A percentile compares a stretch with the other conserved stretches of the same genome.
Evolutionary conservation across 2,888 invertebrate genomes (phyloP).

Genomic region (Caenorhabditis doughertyi): DNA sequence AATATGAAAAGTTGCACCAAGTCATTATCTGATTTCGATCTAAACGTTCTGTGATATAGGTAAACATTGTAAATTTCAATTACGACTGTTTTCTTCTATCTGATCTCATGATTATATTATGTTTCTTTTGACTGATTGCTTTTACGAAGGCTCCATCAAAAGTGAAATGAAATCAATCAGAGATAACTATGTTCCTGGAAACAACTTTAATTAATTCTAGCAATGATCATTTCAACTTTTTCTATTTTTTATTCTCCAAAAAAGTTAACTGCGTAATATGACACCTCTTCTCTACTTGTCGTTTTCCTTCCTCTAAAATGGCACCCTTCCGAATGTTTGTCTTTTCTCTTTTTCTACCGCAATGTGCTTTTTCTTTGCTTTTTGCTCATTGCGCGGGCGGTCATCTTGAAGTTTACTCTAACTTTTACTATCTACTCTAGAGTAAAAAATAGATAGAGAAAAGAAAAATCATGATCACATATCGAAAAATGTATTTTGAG

Average conservation of each 20-base stretch:
- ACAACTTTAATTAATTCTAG: too few relatives aligned
- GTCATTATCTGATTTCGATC: too few relatives aligned
- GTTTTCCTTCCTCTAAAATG: conserved; percentile 32
- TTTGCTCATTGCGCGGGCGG: conserved; percentile 36
- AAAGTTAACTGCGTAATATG: conserved; percentile 39
- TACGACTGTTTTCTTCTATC: too few relatives aligned
- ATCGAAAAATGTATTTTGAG: conserved; percentile 21
- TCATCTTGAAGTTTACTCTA: conserved; percentile 25
- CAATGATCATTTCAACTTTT: too few relatives aligned
- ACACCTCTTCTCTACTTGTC: conserved; percentile 26
- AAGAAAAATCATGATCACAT: neutral
- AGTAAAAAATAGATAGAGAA: neutral
- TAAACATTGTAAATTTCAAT: too few relatives aligned
- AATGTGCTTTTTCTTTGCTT: conserved; percentile 46
- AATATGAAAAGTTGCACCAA: too few relatives aligned
- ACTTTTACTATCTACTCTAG: conserved; percentile 11
- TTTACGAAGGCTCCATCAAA: too few relatives aligned
- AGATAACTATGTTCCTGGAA: too few relatives aligned
- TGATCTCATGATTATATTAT: too few relatives aligned
- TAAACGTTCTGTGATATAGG: too few relatives aligned
- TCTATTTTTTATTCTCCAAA: neutral
- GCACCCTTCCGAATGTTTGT: conserved; percentile 40
- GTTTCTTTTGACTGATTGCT: too few relatives aligned
- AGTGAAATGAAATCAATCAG: too few relatives aligned
- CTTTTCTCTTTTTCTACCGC: conserved; percentile 25